Percentiles rank a stretch among this genome's conserved stretches.
Conservation (phyloP, 2,797 vertebrate species). For the Tolypeutes matacus region DNA sequence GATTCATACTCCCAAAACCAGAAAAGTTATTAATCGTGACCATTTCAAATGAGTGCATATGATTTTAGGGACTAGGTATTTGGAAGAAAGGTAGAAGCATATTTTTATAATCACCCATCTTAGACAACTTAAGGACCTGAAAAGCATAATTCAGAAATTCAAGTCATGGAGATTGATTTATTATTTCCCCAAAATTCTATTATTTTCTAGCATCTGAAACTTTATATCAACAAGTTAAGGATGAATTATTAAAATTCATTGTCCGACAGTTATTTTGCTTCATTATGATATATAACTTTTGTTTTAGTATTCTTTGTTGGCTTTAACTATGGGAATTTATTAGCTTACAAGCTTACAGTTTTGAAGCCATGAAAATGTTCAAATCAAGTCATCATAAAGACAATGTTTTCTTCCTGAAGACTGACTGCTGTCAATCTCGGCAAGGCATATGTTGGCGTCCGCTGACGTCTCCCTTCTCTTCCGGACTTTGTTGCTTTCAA, state of each 20-base stretch:
- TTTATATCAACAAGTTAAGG: neutral
- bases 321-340: too few species aligned
- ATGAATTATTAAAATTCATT: neutral
- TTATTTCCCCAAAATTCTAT: neutral
- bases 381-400: too few species aligned
- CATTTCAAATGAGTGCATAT: neutral
- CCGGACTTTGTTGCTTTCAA: too few species aligned
- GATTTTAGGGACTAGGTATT: neutral
- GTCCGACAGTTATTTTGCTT: neutral
- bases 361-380: too few species aligned
- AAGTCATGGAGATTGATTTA: neutral
- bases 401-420: too few species aligned
- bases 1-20: neutral
- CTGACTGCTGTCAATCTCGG: too few species aligned
- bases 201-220: neutral
- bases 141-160: neutral
- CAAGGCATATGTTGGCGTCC: too few species aligned
- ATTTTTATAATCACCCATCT: neutral
- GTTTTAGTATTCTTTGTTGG: too few species aligned
- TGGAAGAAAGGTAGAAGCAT: neutral
- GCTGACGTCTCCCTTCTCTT: too few species aligned
- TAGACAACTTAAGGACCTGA: neutral
- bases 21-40: neutral
- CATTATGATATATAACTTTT: neutral
- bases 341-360: too few species aligned